Evolutionary conservation across 2,113 vertebrate species (phyloP).

Genomic region (Martes martes): DNA sequence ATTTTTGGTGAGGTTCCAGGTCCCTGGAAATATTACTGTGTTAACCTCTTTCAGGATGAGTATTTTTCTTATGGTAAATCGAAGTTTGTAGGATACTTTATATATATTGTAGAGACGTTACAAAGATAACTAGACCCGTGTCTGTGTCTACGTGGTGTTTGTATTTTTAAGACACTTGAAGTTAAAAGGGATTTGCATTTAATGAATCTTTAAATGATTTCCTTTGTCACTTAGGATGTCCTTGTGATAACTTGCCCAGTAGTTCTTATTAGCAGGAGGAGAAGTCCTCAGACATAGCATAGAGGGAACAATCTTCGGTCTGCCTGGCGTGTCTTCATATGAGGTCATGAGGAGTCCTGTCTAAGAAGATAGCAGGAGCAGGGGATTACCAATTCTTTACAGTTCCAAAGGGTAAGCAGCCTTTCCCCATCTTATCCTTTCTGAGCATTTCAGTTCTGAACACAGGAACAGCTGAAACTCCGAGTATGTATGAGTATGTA

Average conservation of each 20-base stretch:
- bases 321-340: neutral
- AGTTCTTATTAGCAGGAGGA: neutral
- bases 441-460: neutral
- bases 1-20: neutral
- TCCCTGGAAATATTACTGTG: neutral
- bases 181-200: neutral
- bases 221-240: neutral
- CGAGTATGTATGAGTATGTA: too few species aligned
- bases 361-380: neutral
- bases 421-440: neutral
- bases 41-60: neutral
- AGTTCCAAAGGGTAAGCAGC: neutral
- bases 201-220: neutral
- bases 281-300: neutral
- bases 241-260: neutral
- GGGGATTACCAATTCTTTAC: neutral
- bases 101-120: neutral
- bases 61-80: neutral
- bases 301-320: neutral
- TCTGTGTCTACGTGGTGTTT: neutral
- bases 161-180: constrained; percentile 15
- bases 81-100: neutral
- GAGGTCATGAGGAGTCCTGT: neutral
- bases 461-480: neutral
- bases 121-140: neutral